Percentiles rank a stretch among this genome's conserved stretches.
Conservation (phyloP, 2,113 vertebrate species). For the Pao palembangensis region DNA sequence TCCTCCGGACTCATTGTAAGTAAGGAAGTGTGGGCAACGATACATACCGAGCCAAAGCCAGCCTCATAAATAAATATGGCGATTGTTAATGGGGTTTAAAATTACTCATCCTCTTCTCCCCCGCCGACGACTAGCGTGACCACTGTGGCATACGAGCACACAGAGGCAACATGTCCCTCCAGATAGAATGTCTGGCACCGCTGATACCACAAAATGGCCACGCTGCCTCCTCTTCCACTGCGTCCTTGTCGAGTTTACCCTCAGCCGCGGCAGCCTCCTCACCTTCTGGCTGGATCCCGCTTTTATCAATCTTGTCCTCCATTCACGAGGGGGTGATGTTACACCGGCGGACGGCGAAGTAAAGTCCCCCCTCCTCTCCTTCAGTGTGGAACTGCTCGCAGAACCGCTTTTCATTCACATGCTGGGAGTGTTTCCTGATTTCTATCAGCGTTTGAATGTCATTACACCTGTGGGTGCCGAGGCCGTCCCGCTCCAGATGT, state of each 20-base stretch:
- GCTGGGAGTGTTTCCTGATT: constrained; percentile 54
- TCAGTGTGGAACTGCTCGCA: constrained; percentile 7
- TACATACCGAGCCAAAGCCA: constrained; percentile 59
- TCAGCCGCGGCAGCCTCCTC: constrained; percentile 42
- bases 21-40: constrained; percentile 70
- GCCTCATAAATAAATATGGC: constrained; percentile 80
- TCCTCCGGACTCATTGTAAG: constrained; percentile 63
- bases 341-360: background rate
- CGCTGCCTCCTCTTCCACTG: constrained; percentile 49
- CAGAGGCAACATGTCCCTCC: constrained; percentile 52
- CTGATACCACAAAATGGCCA: constrained; percentile 57
- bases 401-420: constrained; percentile 34
- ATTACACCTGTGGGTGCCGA: constrained; percentile 40
- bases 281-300: constrained; percentile 33
- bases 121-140: constrained; percentile 68
- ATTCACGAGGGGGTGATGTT: background rate
- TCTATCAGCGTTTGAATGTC: constrained; percentile 52
- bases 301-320: background rate
- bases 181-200: constrained; percentile 70
- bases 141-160: constrained; percentile 62
- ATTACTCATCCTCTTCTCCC: constrained; percentile 73
- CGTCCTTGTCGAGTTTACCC: constrained; percentile 47
- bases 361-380: background rate
- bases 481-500: constrained; percentile 28
- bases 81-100: constrained; percentile 82